Conservation (phyloP, 1,140 invertebrate genomes). For the Trichoplusia ni region DNA sequence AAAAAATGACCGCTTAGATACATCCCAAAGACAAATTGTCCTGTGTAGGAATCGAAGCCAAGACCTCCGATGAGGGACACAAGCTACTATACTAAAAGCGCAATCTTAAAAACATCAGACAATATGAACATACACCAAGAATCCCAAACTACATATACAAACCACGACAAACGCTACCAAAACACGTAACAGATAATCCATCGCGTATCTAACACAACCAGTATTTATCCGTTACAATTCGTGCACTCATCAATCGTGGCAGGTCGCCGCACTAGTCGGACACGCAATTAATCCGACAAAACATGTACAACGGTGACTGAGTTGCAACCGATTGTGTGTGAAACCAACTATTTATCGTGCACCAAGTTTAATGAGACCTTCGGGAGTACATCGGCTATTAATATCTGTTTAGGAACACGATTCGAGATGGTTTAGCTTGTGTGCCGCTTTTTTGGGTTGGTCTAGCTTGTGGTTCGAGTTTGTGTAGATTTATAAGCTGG, state of each 20-base stretch:
- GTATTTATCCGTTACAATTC: conserved; percentile 13
- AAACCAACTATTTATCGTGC: conserved; percentile 37
- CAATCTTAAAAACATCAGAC: too few relatives aligned
- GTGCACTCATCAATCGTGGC: conserved; percentile 11
- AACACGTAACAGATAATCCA: conserved; percentile 3
- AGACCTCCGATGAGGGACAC: too few relatives aligned
- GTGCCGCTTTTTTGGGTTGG: too few relatives aligned
- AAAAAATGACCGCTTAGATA: too few relatives aligned
- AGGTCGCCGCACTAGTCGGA: neutral
- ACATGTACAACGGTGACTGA: conserved; percentile 10
- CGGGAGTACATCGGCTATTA: conserved; percentile 9
- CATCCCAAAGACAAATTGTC: too few relatives aligned
- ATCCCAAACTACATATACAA: neutral
- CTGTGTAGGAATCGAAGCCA: too few relatives aligned
- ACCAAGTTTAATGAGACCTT: conserved; percentile 13
- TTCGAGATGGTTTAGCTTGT: neutral
- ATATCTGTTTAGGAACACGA: conserved; percentile 8
- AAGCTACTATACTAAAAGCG: too few relatives aligned
- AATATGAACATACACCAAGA: neutral
- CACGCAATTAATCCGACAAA: conserved; percentile 11
- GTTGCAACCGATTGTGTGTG: neutral
- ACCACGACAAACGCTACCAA: neutral
- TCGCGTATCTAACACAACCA: conserved; percentile 23
- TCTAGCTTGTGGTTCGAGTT: too few relatives aligned
- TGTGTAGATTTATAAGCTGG: too few relatives aligned